These are phyloP conservation scores for Sebastes schlegelii DNA, from an alignment of 2,113 vertebrate species.

Conservation along the genomic window DNA sequence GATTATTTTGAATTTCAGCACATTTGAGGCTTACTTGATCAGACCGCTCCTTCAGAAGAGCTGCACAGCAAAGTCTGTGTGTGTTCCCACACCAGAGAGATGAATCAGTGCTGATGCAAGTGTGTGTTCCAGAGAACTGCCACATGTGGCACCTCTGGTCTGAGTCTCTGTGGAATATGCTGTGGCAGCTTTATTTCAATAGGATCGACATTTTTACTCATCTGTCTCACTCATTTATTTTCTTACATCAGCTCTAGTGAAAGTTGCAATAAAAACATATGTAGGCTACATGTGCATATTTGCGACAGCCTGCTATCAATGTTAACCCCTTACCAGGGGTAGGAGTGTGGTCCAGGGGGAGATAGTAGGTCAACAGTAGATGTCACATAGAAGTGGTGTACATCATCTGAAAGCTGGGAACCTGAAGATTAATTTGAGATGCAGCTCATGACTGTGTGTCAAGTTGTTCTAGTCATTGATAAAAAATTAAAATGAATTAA, in stretches of 20 bases:
- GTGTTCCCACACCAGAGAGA: not conserved
- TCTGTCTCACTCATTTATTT: not conserved
- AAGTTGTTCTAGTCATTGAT: no score
- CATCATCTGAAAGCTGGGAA: no score
- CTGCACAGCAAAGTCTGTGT: slow-evolving; percentile 45
- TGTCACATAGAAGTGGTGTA: no score
- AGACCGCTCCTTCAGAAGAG: slow-evolving; percentile 38
- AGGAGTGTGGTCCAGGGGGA: no score
- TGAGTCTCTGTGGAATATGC: slow-evolving; percentile 1
- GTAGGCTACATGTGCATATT: not conserved
- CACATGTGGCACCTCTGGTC: slow-evolving; percentile 19
- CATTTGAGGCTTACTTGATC: slow-evolving; percentile 45
- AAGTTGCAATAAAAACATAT: not conserved
- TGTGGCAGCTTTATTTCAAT: not conserved
- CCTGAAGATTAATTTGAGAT: no score
- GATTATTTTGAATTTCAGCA: slow-evolving; percentile 51
- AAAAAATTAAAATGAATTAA: no score
- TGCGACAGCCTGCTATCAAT: not conserved
- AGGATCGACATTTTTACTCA: not conserved
- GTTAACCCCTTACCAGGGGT: no score
- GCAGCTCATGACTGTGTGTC: no score
- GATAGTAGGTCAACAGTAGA: no score
- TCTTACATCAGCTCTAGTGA: not conserved
- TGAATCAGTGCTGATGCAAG: slow-evolving; percentile 9
- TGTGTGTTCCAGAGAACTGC: not conserved